phyloP scores from a whole-genome alignment of 1,140 invertebrate genomes.

The Callitettix versicolor region DNA sequence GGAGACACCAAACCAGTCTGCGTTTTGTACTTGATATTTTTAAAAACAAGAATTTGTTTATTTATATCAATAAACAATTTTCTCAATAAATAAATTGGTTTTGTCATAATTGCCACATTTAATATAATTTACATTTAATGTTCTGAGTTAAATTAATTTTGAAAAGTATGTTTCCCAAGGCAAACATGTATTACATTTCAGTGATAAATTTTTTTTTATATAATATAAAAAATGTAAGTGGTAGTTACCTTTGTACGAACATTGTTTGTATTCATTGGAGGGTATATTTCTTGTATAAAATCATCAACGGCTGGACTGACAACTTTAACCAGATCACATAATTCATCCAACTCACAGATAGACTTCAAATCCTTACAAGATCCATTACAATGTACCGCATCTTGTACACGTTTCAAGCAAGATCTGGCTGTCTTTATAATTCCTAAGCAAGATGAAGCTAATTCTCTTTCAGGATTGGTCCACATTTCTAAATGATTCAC shows the following conservation, averaged over 20 bases:
- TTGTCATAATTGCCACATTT: too few relatives aligned
- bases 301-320: conserved; percentile 7
- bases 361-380: background rate
- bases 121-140: too few relatives aligned
- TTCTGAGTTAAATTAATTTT: too few relatives aligned
- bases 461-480: background rate
- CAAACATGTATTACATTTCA: too few relatives aligned
- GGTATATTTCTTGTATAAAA: conserved; percentile 1
- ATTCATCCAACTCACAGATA: background rate
- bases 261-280: background rate
- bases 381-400: background rate
- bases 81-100: too few relatives aligned
- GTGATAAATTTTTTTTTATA: too few relatives aligned
- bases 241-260: background rate
- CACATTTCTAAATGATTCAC: background rate
- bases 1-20: too few relatives aligned
- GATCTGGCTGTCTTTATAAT: conserved; percentile 1
- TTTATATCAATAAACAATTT: too few relatives aligned
- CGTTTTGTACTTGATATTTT: too few relatives aligned
- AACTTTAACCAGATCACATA: background rate
- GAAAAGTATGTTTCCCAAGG: too few relatives aligned
- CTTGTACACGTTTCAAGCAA: background rate
- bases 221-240: too few relatives aligned
- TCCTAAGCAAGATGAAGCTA: background rate
- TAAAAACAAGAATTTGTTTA: too few relatives aligned